Evolutionary conservation across 2,797 vertebrate species (phyloP), one percentile per base, ranked within the genome.

Genomic region (Periophthalmus magnuspinnatus): DNA sequence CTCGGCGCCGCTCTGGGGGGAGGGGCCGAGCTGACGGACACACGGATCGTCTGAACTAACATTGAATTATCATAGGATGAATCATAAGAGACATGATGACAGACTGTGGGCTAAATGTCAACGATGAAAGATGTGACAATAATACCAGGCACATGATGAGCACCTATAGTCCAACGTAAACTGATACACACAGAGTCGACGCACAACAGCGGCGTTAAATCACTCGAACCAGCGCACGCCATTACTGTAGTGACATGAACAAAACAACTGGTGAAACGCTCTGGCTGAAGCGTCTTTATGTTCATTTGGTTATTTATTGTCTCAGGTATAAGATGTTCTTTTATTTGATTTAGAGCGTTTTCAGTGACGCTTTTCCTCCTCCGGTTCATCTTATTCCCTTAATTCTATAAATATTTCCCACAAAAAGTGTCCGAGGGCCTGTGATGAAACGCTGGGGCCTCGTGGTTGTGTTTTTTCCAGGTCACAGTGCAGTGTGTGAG

Each of bases 21-120:
- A 21, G 71, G 74, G 79, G n/a, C 58, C 70, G 50, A 6, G 6
- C n/a, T 71, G 70, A 81, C 69, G 69, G 80, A 77, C 82, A 55
- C 52, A 61, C 71, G 60, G 72, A 52, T 67, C 75, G 22, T 75
- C 59, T 71, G 58, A 45, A 60, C 71, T 74, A 62, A 74, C 67
- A 72, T 24, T 76, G 75, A 86, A 68, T 77, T 79, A 80, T 85
- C 76, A 71, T 71, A 56, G 68, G 66, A 86, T 82, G 76, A 84
- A 81, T 90, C 73, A 76, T 47, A 38, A 24, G 57, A 52, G 83
- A 82, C 79, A 41, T 52, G 47, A 82, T 83, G 78, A 84, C 71
- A 70, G 64, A 84, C 67, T 68, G 74, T 21, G n/a, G 68, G 68
- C 71, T 76, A 74, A 87, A 88, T 81, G 77, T 78, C 76, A 71